Percentiles rank a stretch among this genome's conserved stretches.
Evolutionary conservation across 2,113 vertebrate species (phyloP).

Genomic region (Ictalurus furcatus): DNA sequence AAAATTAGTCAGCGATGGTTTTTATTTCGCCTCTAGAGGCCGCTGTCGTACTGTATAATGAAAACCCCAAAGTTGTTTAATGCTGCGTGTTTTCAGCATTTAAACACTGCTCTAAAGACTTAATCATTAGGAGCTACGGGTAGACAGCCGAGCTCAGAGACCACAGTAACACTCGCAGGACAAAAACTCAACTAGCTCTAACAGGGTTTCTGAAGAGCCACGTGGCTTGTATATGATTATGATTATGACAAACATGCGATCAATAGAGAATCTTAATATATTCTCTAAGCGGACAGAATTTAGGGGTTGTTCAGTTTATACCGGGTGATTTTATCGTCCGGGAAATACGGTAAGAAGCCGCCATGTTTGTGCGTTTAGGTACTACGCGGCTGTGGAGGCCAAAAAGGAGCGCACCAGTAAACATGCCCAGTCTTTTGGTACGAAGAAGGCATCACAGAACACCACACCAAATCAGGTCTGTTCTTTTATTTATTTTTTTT

Average conservation of each 20-base stretch:
- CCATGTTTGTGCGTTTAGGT: constrained; percentile 66
- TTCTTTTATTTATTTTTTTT: not conserved
- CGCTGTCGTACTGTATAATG: too few species aligned
- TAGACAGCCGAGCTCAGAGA: not conserved
- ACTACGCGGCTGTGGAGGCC: constrained; percentile 83
- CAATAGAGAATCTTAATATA: not conserved
- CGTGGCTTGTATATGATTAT: not conserved
- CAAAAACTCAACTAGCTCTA: not conserved
- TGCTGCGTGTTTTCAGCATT: not conserved
- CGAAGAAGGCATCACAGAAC: constrained; percentile 77
- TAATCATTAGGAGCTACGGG: not conserved
- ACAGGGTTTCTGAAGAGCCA: not conserved
- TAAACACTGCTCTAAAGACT: not conserved
- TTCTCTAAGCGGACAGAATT: not conserved
- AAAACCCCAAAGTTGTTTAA: not conserved
- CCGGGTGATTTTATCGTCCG: too few species aligned
- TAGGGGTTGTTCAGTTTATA: not conserved
- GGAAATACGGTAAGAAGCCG: not conserved
- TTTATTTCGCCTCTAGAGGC: too few species aligned
- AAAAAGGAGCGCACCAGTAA: constrained; percentile 89
- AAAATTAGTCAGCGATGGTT: too few species aligned
- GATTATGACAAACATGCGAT: not conserved
- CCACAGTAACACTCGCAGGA: not conserved
- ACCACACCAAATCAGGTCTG: constrained; percentile 76
- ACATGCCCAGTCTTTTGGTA: constrained; percentile 86